Base-by-base conservation (phyloP, 2,113 vertebrate species). In the Telmatochromis sp. region DNA sequence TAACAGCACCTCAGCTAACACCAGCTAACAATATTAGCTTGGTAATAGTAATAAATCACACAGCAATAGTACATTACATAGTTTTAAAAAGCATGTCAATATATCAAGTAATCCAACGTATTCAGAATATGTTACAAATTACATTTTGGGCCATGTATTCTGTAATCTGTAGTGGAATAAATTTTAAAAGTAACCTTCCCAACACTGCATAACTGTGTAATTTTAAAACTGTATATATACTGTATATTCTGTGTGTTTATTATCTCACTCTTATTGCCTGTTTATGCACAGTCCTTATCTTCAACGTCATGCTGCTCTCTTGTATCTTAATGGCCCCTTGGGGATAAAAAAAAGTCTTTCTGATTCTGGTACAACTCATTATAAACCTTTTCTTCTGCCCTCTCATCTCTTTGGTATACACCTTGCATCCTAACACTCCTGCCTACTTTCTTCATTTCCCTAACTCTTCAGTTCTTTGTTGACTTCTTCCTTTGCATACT, bases 381-480 rank as follows among this genome's bases (percentile, higher is more conserved):
- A 35, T 63, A 63, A 35, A 63, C 4, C 31, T 63, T 63, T 63
- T 35, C 58, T 11, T 35, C 15, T 63, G 31, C 1, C 31, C 17
- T 63, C 31, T 63, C 58, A 35, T 63, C 58, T 63, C 58, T 35
- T 19, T 63, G 31, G 58, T 63, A 19, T 63, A 35, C 31, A 63
- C 58, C 6, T 11, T 3, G 31, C 17, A 63, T 63, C 58, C 17
- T 35, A 63, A 35, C 17, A 35, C 58, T 35, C 58, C 31, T 60
- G 8, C 14, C 14, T 58, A 58, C 55, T 9, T 60, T 60, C 26
- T 60, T 58, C 28, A 33, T 63, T 63, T 63, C 15, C 9, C 15
- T 7, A 37, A 37, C 35, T 60, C 28, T 60, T 4, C 58, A 33
- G 15, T 60, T 33, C 15, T 58, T 63, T 35, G 58, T 33, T 35